These are phyloP conservation scores for Conomelus anceps DNA, from an alignment of 2,888 invertebrate species.

Conservation along the genomic window DNA sequence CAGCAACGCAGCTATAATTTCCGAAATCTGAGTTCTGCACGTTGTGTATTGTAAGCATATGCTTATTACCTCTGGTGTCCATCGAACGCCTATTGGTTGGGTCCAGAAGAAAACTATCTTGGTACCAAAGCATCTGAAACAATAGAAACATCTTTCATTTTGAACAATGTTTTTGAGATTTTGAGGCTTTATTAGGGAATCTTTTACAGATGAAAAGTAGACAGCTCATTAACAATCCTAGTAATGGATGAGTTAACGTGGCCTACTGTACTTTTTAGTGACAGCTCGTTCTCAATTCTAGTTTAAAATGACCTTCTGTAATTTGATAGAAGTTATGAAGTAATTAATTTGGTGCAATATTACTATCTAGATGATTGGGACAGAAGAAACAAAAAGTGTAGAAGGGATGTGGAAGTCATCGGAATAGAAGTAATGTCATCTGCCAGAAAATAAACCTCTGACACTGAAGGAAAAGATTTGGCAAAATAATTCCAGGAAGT, in stretches of 20 bases:
- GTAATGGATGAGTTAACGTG: too few species aligned
- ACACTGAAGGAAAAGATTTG: background rate
- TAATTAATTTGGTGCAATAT: background rate
- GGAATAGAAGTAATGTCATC: background rate
- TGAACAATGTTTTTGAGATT: background rate
- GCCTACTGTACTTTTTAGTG: too few species aligned
- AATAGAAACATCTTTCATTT: background rate
- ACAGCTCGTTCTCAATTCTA: too few species aligned
- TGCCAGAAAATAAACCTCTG: background rate
- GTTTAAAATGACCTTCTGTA: too few species aligned
- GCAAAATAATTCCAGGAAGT: background rate
- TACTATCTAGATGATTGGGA: too few species aligned
- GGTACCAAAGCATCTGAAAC: constrained; percentile 61
- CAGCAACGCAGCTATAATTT: constrained; percentile 64
- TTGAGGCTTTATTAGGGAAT: too few species aligned
- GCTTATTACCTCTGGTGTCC: constrained; percentile 62
- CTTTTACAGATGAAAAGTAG: too few species aligned
- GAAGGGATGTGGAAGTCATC: too few species aligned
- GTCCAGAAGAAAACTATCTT: constrained; percentile 60
- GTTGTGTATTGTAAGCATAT: constrained; percentile 57
- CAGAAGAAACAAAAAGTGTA: too few species aligned
- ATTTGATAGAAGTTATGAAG: too few species aligned
- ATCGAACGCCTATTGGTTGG: constrained; percentile 61
- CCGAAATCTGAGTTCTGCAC: constrained; percentile 64
- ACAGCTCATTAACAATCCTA: too few species aligned